These are phyloP conservation scores for Lycaon pictus DNA, from an alignment of 2,113 vertebrate genomes.

Conservation along the genomic window DNA sequence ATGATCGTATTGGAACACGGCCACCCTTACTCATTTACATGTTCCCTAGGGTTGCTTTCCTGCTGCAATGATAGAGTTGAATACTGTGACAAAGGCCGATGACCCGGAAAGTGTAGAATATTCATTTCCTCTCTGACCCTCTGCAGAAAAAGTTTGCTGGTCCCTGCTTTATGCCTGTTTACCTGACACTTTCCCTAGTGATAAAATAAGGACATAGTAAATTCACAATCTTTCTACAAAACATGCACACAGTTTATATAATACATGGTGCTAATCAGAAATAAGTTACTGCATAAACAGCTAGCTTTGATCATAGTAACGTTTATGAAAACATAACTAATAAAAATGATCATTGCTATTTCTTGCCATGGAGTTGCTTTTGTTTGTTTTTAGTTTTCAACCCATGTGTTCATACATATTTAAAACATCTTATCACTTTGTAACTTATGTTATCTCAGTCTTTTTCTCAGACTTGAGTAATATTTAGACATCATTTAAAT, in stretches of 20 bases:
- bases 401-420: not conserved
- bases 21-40: not conserved
- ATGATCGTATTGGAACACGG: not conserved
- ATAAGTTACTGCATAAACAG: not conserved
- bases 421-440: not conserved
- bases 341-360: not conserved
- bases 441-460: not conserved
- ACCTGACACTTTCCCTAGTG: not conserved
- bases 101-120: not conserved
- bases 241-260: not conserved
- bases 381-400: not conserved
- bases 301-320: not conserved
- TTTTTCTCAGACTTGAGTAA: not conserved
- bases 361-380: not conserved
- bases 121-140: not conserved
- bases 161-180: not conserved
- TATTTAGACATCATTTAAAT: not conserved
- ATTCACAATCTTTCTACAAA: not conserved
- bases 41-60: not conserved
- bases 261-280: not conserved
- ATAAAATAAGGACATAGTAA: not conserved
- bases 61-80: not conserved
- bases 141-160: not conserved
- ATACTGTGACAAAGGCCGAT: not conserved
- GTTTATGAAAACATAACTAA: slow-evolving; percentile 7